Conservation (phyloP, 2,888 invertebrate species). For the Serripes groenlandicus region DNA sequence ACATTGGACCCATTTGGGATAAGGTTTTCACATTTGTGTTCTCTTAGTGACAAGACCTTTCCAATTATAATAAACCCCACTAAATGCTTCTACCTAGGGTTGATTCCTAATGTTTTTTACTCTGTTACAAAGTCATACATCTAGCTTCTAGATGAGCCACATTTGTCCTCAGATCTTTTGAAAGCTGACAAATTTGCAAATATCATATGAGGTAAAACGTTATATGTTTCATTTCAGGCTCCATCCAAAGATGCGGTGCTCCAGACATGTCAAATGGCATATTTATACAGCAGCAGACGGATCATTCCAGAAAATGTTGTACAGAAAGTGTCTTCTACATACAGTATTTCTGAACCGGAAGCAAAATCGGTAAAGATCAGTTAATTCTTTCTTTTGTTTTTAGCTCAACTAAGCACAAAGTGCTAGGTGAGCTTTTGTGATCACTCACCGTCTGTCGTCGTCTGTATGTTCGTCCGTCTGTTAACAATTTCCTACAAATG, state of each 20-base stretch:
- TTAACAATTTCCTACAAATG: not conserved
- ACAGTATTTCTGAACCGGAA: constrained; percentile 33
- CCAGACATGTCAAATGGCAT: constrained; percentile 80
- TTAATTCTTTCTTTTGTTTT: not conserved
- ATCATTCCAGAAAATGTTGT: constrained; percentile 72
- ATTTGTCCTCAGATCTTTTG: too few species aligned
- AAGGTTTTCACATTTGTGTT: too few species aligned
- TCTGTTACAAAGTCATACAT: too few species aligned
- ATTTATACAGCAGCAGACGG: constrained; percentile 69
- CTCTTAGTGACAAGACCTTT: too few species aligned
- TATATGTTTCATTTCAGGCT: constrained; percentile 73
- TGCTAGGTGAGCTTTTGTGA: not conserved
- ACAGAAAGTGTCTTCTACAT: constrained; percentile 49
- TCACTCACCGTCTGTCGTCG: not conserved
- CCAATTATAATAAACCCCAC: too few species aligned
- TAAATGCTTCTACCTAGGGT: too few species aligned
- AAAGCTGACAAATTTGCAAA: too few species aligned
- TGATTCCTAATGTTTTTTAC: too few species aligned
- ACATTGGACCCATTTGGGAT: too few species aligned
- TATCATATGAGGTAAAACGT: too few species aligned
- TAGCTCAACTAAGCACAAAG: not conserved
- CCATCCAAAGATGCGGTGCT: constrained; percentile 82
- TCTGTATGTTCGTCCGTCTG: not conserved
- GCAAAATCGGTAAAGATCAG: constrained; percentile 50
- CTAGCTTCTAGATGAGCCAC: too few species aligned